phyloP scores from a whole-genome alignment of 2,797 vertebrate species.

The Propithecus deckenii region DNA sequence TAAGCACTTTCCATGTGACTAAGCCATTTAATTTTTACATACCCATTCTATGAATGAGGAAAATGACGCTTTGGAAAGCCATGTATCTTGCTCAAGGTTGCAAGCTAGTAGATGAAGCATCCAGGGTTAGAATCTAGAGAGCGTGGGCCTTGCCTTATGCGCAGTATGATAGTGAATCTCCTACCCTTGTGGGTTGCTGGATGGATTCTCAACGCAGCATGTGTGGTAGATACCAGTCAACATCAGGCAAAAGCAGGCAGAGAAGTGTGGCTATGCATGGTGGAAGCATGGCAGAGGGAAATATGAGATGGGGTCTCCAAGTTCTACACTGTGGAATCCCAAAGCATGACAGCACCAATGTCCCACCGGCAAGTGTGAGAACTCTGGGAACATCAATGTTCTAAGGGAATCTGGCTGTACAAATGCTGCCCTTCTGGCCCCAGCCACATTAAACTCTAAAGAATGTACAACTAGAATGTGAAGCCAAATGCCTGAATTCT shows the following conservation, averaged over 20 bases:
- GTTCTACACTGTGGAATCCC: neutral
- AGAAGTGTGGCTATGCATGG: neutral
- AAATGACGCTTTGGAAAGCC: neutral
- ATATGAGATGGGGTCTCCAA: neutral
- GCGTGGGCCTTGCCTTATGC: neutral
- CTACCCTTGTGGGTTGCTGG: neutral
- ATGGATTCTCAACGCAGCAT: neutral
- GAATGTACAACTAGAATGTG: constrained; percentile 35
- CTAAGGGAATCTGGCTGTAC: neutral
- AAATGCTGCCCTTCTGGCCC: constrained; percentile 47
- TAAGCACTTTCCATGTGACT: neutral
- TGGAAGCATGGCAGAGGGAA: neutral
- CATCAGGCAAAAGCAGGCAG: neutral
- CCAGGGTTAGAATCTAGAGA: neutral
- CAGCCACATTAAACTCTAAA: neutral
- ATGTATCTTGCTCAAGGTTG: neutral
- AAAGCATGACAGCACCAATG: neutral
- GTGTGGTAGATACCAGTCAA: neutral
- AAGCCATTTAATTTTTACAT: neutral
- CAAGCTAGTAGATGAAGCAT: neutral
- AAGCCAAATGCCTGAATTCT: neutral
- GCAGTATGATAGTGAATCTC: neutral
- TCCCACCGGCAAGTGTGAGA: neutral
- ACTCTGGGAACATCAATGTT: neutral
- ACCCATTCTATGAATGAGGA: neutral